Conservation (phyloP, 2,888 invertebrate genomes). For the Bugula neritina region DNA sequence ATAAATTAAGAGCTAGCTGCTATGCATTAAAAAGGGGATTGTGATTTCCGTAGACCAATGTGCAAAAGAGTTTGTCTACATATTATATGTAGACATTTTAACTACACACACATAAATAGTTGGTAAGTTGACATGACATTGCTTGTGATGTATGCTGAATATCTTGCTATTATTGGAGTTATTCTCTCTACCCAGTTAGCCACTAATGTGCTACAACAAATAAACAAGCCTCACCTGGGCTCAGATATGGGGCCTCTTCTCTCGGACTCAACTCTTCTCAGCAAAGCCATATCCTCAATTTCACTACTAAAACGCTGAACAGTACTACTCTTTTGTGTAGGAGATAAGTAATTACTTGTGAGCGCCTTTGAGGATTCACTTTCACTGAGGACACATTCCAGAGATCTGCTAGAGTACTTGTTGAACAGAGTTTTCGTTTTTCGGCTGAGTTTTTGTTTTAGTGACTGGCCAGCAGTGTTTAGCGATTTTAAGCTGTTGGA, state of each 20-base stretch:
- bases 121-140: too few species aligned
- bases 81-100: too few species aligned
- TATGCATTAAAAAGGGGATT: too few species aligned
- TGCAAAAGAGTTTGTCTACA: too few species aligned
- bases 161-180: too few species aligned
- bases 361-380: background rate
- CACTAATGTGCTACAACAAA: too few species aligned
- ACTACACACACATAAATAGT: too few species aligned
- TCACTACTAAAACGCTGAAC: background rate
- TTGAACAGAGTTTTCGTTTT: background rate
- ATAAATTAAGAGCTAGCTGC: too few species aligned
- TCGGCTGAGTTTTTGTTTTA: background rate
- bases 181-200: too few species aligned
- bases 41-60: too few species aligned
- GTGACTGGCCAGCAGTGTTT: background rate
- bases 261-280: background rate
- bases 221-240: background rate
- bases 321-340: background rate
- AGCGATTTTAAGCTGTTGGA: background rate
- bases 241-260: background rate
- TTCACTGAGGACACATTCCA: background rate
- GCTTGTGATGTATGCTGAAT: too few species aligned
- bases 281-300: background rate
- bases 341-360: background rate
- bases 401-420: background rate